Conservation (phyloP, 1,140 invertebrate genomes). For the Lamellibrachia luymesi region DNA sequence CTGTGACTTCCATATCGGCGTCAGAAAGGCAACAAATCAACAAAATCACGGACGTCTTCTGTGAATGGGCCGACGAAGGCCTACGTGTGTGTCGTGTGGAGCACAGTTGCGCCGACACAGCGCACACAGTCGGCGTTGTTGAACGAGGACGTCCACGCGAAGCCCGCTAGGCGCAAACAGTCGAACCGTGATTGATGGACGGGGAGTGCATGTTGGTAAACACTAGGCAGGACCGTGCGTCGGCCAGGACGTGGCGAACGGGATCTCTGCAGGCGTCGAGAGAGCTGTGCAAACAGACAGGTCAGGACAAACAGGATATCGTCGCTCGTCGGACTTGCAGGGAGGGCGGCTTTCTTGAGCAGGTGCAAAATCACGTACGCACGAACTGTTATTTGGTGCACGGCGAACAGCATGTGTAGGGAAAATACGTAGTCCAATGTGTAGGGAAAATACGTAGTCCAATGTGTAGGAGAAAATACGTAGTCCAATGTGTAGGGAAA, state of each 20-base stretch:
- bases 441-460: too few relatives aligned
- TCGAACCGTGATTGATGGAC: not conserved
- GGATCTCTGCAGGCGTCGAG: not conserved
- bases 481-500: too few relatives aligned
- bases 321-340: not conserved
- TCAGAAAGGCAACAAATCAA: not conserved
- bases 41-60: not conserved
- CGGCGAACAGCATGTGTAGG: too few relatives aligned
- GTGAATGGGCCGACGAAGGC: not conserved
- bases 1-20: not conserved
- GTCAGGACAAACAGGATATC: not conserved
- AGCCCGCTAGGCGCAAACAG: not conserved
- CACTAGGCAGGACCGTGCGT: not conserved
- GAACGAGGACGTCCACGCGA: not conserved
- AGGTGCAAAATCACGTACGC: too few relatives aligned
- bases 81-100: too few relatives aligned
- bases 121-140: not conserved
- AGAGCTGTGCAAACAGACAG: not conserved
- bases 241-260: not conserved
- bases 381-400: too few relatives aligned
- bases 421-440: too few relatives aligned
- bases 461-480: too few relatives aligned
- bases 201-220: not conserved
- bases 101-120: not conserved
- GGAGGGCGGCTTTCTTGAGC: too few relatives aligned